Conservation (phyloP, 2,113 vertebrate species). For the Polypterus senegalus region DNA sequence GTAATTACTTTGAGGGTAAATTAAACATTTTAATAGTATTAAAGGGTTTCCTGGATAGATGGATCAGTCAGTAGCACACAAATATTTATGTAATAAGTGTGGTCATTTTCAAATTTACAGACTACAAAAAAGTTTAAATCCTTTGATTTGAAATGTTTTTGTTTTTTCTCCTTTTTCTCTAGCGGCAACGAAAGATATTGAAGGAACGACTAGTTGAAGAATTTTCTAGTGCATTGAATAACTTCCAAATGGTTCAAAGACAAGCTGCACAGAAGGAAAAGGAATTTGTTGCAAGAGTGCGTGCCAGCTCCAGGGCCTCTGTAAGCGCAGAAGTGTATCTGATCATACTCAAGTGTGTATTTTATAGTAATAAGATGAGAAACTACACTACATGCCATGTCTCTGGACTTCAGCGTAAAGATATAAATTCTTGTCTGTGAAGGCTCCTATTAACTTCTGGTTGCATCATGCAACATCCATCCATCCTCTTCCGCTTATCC, state of each 20-base stretch:
- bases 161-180: conserved; percentile 6
- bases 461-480: not conserved
- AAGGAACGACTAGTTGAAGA: conserved; percentile 82
- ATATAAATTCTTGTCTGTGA: not conserved
- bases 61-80: not conserved
- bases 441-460: not conserved
- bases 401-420: not conserved
- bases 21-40: not conserved
- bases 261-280: conserved; percentile 81
- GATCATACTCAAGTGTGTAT: not conserved
- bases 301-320: conserved; percentile 81
- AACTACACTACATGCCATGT: not conserved
- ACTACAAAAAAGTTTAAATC: not conserved
- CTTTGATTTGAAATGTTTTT: not conserved
- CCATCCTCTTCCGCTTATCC: too few species aligned
- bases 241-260: conserved; percentile 80
- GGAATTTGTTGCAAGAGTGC: conserved; percentile 85
- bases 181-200: conserved; percentile 91
- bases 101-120: not conserved
- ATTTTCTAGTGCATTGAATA: conserved; percentile 72
- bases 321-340: conserved; percentile 45
- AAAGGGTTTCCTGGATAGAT: not conserved
- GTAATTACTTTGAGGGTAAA: not conserved
- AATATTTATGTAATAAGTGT: not conserved
- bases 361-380: not conserved